These are phyloP conservation scores for Trichomalopsis sarcophagae DNA, from an alignment of 1,140 invertebrate species.

Conservation along the genomic window DNA sequence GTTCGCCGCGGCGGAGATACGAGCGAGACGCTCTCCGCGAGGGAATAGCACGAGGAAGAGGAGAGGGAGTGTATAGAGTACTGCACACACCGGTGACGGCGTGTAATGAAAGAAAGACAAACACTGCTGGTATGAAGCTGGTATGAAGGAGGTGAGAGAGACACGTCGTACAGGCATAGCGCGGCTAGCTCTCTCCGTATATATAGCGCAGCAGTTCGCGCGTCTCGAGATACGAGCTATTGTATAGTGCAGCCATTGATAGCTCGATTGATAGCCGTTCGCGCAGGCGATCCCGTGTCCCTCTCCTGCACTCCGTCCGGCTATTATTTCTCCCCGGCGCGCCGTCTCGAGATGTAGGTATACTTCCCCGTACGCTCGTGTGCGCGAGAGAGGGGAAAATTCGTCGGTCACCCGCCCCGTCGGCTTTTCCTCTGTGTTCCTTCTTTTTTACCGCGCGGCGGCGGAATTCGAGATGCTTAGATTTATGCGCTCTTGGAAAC, in stretches of 20 bases:
- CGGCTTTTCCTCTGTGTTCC: conserved; percentile 35
- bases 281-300: conserved; percentile 27
- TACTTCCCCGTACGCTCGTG: conserved; percentile 66
- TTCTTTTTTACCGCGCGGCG: background rate
- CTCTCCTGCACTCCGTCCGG: no score
- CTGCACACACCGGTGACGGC: background rate
- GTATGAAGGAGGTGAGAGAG: background rate
- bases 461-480: background rate
- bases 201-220: conserved; percentile 54
- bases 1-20: background rate
- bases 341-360: conserved; percentile 67
- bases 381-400: background rate
- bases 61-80: background rate
- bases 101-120: conserved; percentile 47
- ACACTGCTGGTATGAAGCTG: background rate
- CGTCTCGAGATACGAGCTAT: conserved; percentile 51
- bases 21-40: background rate
- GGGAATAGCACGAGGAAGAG: background rate
- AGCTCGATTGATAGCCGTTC: conserved; percentile 72
- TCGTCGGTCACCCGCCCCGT: conserved; percentile 34
- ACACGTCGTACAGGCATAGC: background rate
- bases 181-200: background rate
- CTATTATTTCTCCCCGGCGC: background rate
- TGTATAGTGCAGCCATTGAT: conserved; percentile 74
- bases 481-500: conserved; percentile 1